Base-by-base conservation (phyloP, 92 coral and sea anemone genomes). In the Parazoanthus darwini region DNA sequence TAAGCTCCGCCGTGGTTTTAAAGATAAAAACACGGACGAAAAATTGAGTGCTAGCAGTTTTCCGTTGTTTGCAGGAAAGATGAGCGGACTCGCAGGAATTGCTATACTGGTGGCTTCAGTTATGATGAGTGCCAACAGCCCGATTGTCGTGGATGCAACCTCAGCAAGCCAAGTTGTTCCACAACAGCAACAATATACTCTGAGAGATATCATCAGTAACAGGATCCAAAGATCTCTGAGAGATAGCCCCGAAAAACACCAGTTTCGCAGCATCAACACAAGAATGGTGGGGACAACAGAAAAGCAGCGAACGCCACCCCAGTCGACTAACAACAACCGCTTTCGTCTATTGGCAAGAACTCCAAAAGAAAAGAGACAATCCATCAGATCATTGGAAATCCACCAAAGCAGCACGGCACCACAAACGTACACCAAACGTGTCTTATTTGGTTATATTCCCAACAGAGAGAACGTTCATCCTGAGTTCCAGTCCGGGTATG, bases 371-470 rank as follows among this genome's bases (percentile, higher is more conserved):
- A 74, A 7, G 46, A 16, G 26, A 22, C 75, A 67, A 44, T 16
- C 25, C 11, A 70, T 46, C 77, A 71, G 86, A 4, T 67, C 86
- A 25, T 11, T 67, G 59, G 86, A 39, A 43, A 70, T 65, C 77
- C 59, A 6, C 23, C 36, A 82, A 43, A 29, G 26, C 23, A 74
- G 68, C 16, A 71, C 26, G 8, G 36, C 22, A 42, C 38, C 66
- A 26, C 67, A 84, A 10, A 84, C 87, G 6, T 84, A 84, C 87
- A 18, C n/a, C 67, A 84, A 84, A 5, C 87, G 87, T 3, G 43
- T 72, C n/a, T 70, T 46, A 38, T 33, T 84, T 6, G 66, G 59
- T 0, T 29, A 43, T 46, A 10, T 26, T 10, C 87, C 87, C 14
- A 51, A 8, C 16, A 48, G 33, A 71, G 16, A 26, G 29, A 84